Base-by-base conservation (phyloP, 2,113 vertebrate species). In the Eretmochelys imbricata region DNA sequence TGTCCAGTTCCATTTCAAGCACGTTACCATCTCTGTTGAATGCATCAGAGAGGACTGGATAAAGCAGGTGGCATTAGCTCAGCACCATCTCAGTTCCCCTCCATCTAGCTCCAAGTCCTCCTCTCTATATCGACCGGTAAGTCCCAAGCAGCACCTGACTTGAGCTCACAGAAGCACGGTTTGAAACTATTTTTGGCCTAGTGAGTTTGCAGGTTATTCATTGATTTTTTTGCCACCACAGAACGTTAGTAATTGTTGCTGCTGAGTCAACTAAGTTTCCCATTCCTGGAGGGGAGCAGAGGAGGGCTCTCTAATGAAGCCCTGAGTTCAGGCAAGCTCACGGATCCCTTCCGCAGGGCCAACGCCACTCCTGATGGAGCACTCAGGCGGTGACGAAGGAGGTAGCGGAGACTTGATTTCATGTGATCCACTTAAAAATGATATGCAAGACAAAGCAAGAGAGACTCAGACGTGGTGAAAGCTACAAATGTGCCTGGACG, bases 1-100 rank as follows among this genome's bases (percentile, higher is more conserved):
- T 25, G 38, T 24, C 72, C 72, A 46, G n/a, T 19, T 22, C 69
- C 69, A 42, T 42, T 31, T 9, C 93, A 1, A 1, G 2, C 38
- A 2, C 2, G 4, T 0, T 0, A 31, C 14, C 35, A 38, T 53
- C 25, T 10, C 46, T 6, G 0, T 1, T 1, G 53, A 54, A 8
- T n/a, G 3, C 29, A 1, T 0, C 27, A 1, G 46, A 2, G 1
- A 7, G 0, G 4, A 3, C 1, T 49, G n/a, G 79, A 8, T 6
- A 0, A 1, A 29, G 65, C 0, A 0, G n/a, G 1, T 3, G 87
- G 9, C 35, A n/a, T 2, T 55, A 4, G 62, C 22, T 3, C 16
- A 16, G 2, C 2, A 1, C 82, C 2, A 48, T 3, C 0, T 13
- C 5, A 13, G 87, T 6, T 55, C 51, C 78, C 24, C 24, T 82